Conservation (phyloP, 1,140 invertebrate species). For the Macrotrachela quadricornifera region DNA sequence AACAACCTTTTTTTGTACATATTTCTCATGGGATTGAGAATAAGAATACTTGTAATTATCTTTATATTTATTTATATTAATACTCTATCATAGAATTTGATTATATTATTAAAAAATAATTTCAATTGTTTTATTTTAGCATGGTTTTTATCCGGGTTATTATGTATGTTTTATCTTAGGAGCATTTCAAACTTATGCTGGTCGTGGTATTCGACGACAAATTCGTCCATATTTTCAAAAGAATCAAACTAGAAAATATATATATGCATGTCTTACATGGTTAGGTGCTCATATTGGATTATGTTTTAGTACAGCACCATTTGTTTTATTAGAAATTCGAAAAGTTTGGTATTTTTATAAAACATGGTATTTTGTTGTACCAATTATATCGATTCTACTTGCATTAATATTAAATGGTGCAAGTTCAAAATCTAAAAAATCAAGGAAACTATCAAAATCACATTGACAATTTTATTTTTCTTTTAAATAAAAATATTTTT, state of each 20-base stretch:
- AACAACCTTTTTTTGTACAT: too few relatives aligned
- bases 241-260: constrained; percentile 37
- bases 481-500: not conserved
- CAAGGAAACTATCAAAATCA: not conserved
- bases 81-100: too few relatives aligned
- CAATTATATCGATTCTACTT: not conserved
- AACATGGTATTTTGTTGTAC: constrained; percentile 5
- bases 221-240: constrained; percentile 52
- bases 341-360: constrained; percentile 6
- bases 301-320: constrained; percentile 63
- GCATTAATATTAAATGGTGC: constrained; percentile 1
- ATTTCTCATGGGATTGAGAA: too few relatives aligned
- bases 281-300: constrained; percentile 52
- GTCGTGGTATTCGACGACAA: constrained; percentile 46
- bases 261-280: constrained; percentile 57
- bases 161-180: constrained; percentile 76
- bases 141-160: constrained; percentile 87
- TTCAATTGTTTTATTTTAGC: constrained; percentile 66
- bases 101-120: too few relatives aligned
- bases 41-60: too few relatives aligned
- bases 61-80: too few relatives aligned
- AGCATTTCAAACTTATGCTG: constrained; percentile 59
- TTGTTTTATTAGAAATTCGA: constrained; percentile 53
- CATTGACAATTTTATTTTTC: not conserved
- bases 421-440: constrained; percentile 1